Evolutionary conservation across 2,888 invertebrate genomes (phyloP).

Genomic region (Pachymerium ferrugineum): DNA sequence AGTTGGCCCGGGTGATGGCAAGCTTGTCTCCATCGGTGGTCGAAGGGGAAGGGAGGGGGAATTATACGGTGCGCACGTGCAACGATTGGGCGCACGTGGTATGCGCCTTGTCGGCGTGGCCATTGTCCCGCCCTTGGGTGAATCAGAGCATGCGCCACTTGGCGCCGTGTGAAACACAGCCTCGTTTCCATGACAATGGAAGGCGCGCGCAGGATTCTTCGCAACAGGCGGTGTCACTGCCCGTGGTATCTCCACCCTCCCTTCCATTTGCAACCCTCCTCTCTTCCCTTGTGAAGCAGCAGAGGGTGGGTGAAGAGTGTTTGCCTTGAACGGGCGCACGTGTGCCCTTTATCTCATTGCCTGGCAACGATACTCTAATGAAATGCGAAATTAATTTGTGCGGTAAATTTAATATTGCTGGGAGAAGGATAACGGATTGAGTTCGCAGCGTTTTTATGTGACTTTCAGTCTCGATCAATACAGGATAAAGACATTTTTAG

Average conservation of each 20-base stretch:
- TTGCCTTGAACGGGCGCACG: constrained; percentile 27
- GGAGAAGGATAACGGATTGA: constrained; percentile 27
- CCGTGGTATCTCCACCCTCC: constrained; percentile 12
- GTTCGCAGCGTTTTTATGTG: constrained; percentile 21
- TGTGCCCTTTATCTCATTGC: constrained; percentile 27
- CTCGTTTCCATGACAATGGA: constrained; percentile 25
- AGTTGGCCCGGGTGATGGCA: constrained; percentile 27
- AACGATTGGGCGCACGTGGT: constrained; percentile 23
- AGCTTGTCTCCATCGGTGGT: constrained; percentile 27
- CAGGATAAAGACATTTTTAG: constrained; percentile 22
- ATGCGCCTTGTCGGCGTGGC: constrained; percentile 21
- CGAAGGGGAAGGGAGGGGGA: not conserved
- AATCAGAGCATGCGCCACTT: constrained; percentile 27
- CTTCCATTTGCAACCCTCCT: constrained; percentile 22
- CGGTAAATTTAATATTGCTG: constrained; percentile 31
- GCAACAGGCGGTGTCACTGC: constrained; percentile 23
- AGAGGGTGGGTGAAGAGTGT: constrained; percentile 25
- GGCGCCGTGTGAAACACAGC: constrained; percentile 23
- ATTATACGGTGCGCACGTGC: constrained; percentile 27
- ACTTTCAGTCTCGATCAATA: not conserved
- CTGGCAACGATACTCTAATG: constrained; percentile 28
- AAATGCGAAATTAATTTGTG: constrained; percentile 31
- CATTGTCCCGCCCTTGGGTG: constrained; percentile 23
- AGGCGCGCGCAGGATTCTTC: constrained; percentile 25
- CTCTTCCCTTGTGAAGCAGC: constrained; percentile 27